Evolutionary conservation across 2,113 vertebrate species (phyloP), one percentile per base, ranked within the genome.

Genomic region (Carassius gibelio): DNA sequence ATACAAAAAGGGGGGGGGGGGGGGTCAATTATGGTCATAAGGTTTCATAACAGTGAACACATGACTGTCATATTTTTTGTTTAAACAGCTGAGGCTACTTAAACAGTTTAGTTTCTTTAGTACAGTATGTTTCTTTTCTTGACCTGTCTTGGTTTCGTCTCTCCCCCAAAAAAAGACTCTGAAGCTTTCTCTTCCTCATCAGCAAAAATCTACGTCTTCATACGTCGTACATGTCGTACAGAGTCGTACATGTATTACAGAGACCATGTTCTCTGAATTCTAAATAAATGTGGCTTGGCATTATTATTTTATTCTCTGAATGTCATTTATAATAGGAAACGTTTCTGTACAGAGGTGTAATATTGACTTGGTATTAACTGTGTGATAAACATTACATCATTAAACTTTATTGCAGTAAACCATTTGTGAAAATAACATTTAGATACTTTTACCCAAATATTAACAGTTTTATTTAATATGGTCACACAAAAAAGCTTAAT

Each of bases 331-430:
- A 42, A 57, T 38, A 14, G n/a, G 61, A 42, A 61, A 57, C n/a
- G 10, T 79, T 79, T 62, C 57, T 79, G 34, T 79, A 78, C 52
- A 79, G 34, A 26, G 11, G 36, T n/a, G 59, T 62, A 34, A 13
- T 17, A 62, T 6, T 78, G 75, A 38, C 30, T 23, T 45, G 45
- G 5, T 30, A 42, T 11, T 68, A 15, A 50, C 48, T 13, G 14
- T 10, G 36, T 72, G 21, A 55, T 55, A 55, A 55, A 55, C 15
- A 17, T 55, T 42, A 42, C 42, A 55, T 55, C 0, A 19, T 55
- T 55, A 6, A 17, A 5, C 5, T 5, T 55, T 2, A 15, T 19
- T 55, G 52, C 5, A 55, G 15, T 55, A 55, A 55, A 55, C 1
- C 52, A 55, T 55, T 15, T 55, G 17, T 55, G 52, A 55, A 55